Conservation (phyloP, 2,888 invertebrate genomes). For the Callosobruchus maculatus region DNA sequence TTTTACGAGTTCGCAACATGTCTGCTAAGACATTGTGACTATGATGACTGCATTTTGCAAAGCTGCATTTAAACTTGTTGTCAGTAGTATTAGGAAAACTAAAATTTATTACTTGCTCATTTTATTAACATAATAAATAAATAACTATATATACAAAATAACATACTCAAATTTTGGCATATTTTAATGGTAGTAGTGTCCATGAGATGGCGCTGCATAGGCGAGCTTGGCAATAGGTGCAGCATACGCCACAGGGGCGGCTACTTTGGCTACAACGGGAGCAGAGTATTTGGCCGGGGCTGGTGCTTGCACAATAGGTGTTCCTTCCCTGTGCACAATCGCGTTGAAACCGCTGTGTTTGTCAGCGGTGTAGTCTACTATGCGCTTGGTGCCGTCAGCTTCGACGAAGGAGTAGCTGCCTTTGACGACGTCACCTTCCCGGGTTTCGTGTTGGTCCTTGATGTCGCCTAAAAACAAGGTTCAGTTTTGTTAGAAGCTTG, state of each 20-base stretch:
- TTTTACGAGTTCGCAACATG: too few species aligned
- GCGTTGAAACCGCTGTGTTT: constrained; percentile 55
- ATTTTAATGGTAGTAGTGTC: background rate
- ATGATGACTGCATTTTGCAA: too few species aligned
- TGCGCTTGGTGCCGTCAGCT: constrained; percentile 52
- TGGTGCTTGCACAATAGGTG: constrained; percentile 22
- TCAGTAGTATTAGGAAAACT: background rate
- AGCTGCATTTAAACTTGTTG: too few species aligned
- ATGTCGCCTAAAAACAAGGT: constrained; percentile 44
- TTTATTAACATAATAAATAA: background rate
- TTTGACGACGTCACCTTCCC: constrained; percentile 51
- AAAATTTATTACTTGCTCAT: background rate
- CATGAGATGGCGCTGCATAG: constrained; percentile 8
- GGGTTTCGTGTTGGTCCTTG: constrained; percentile 60
- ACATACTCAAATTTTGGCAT: background rate
- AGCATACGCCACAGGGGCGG: constrained; percentile 5
- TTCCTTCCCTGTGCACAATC: constrained; percentile 46
- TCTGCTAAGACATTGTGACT: too few species aligned
- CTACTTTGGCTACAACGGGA: constrained; percentile 16
- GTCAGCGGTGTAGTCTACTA: constrained; percentile 54
- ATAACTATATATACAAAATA: background rate
- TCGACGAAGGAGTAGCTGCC: constrained; percentile 53
- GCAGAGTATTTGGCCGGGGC: constrained; percentile 16
- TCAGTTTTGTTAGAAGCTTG: too few species aligned
- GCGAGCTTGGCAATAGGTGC: constrained; percentile 4